phyloP scores from a whole-genome alignment of 2,888 invertebrate genomes.

The Sylvicola fuscatus region DNA sequence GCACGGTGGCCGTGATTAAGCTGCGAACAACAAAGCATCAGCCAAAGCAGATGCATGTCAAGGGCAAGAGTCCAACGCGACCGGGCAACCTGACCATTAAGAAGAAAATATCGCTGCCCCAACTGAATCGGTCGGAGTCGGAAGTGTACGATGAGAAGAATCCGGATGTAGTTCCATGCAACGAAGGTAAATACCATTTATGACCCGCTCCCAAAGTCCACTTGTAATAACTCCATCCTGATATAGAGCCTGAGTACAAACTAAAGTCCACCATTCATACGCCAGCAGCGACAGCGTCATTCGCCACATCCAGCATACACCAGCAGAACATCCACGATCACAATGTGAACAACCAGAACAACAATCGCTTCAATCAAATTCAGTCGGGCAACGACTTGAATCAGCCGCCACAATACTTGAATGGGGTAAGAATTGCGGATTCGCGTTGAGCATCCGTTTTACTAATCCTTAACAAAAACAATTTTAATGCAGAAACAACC shows the following conservation, averaged over 20 bases:
- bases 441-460: conserved; percentile 1
- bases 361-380: conserved; percentile 26
- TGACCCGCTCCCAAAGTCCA: conserved; percentile 1
- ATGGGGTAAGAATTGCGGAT: conserved; percentile 1
- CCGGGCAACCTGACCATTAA: conserved; percentile 38
- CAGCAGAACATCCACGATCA: neutral
- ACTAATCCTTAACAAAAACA: conserved; percentile 1
- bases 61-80: conserved; percentile 28
- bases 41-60: conserved; percentile 20
- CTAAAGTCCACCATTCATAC: conserved; percentile 47
- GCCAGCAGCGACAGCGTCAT: conserved; percentile 27
- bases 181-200: conserved; percentile 43
- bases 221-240: conserved; percentile 5
- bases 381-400: conserved; percentile 22
- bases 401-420: conserved; percentile 9
- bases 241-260: conserved; percentile 48
- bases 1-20: conserved; percentile 23
- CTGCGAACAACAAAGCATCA: conserved; percentile 23
- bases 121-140: conserved; percentile 33
- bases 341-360: conserved; percentile 1
- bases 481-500: neutral
- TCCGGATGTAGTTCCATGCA: conserved; percentile 73
- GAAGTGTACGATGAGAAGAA: conserved; percentile 73
- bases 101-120: conserved; percentile 44
- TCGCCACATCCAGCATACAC: neutral